Evolutionary conservation across 2,888 invertebrate species (phyloP).

Genomic region (Epinotia brunnichana): DNA sequence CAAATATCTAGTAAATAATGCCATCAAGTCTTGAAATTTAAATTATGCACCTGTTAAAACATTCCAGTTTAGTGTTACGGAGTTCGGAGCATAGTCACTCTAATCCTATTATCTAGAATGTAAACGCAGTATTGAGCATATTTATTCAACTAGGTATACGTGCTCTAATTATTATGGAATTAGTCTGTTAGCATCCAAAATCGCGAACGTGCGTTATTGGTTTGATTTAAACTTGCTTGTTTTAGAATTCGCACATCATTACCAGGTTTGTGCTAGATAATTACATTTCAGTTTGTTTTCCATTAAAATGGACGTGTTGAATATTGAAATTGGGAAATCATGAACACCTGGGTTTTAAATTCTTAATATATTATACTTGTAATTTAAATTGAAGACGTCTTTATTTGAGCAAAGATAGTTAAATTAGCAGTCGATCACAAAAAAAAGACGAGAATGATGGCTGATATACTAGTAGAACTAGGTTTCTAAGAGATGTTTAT

Average conservation of each 20-base stretch:
- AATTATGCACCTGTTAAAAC: no score
- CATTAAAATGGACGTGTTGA: conserved; percentile 30
- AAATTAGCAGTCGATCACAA: background rate
- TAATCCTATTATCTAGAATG: conserved; percentile 15
- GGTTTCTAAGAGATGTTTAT: no score
- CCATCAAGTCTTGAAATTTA: no score
- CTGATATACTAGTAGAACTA: no score
- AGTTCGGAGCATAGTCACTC: background rate
- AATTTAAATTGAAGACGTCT: background rate
- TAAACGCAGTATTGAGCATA: conserved; percentile 15
- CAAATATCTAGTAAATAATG: no score
- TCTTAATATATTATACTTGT: background rate
- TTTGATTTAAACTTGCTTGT: conserved; percentile 25
- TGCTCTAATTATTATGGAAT: conserved; percentile 26
- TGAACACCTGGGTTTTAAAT: conserved; percentile 19
- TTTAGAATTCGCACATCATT: conserved; percentile 28
- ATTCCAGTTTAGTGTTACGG: no score
- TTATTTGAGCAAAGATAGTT: background rate
- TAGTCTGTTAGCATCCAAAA: conserved; percentile 23
- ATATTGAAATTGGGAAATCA: conserved; percentile 29
- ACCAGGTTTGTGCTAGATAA: conserved; percentile 25
- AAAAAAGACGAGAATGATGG: no score
- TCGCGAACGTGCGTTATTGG: conserved; percentile 19
- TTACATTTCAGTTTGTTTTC: conserved; percentile 37
- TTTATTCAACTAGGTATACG: conserved; percentile 19